Evolutionary conservation across 2,888 invertebrate genomes (phyloP).

Genomic region (Lochmaea capreae): DNA sequence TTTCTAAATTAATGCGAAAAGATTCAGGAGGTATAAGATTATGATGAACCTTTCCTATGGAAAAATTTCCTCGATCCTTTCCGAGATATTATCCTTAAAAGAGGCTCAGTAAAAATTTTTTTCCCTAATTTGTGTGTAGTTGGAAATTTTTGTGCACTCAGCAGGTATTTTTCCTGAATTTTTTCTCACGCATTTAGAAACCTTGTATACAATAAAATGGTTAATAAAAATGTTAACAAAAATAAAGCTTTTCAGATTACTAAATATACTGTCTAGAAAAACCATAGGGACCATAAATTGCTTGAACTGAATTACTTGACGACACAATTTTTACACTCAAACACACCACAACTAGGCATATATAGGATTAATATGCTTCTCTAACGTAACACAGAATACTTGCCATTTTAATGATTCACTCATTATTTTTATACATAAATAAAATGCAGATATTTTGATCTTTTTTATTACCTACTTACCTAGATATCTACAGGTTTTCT

Average conservation of each 20-base stretch:
- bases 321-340: slow-evolving; percentile 48
- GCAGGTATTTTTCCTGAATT: not conserved
- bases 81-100: not conserved
- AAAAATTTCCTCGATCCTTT: too few species aligned
- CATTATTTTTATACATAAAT: not conserved
- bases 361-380: not conserved
- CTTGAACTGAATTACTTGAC: slow-evolving; percentile 58
- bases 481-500: not conserved
- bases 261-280: slow-evolving; percentile 51
- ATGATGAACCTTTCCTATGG: too few species aligned
- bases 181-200: not conserved
- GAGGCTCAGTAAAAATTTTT: too few species aligned
- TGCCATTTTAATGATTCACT: not conserved
- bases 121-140: too few species aligned
- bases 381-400: not conserved
- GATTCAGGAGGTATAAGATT: too few species aligned
- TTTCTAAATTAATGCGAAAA: too few species aligned
- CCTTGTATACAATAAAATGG: slow-evolving; percentile 19
- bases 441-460: not conserved
- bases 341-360: slow-evolving; percentile 41
- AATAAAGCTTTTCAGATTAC: slow-evolving; percentile 25
- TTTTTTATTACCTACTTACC: not conserved
- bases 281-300: slow-evolving; percentile 59
- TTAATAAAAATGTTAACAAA: slow-evolving; percentile 14
- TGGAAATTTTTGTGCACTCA: not conserved